Evolutionary conservation across 2,113 vertebrate genomes (phyloP).

Genomic region (Shinisaurus crocodilurus): DNA sequence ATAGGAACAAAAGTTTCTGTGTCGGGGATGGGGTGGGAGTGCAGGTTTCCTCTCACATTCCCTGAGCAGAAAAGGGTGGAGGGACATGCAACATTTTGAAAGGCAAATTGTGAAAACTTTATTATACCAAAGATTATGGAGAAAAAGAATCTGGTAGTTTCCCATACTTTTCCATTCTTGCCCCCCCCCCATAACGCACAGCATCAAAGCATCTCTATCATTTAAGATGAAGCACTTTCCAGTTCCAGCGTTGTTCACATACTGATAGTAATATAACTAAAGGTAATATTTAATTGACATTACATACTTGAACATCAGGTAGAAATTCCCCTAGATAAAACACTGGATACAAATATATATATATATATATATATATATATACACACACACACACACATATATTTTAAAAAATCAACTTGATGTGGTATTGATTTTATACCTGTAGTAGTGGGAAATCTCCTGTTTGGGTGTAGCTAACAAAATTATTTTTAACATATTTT

Average conservation of each 20-base stretch:
- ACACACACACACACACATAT: constrained; percentile 55
- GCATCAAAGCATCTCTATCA: constrained; percentile 24
- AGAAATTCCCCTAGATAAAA: constrained; percentile 63
- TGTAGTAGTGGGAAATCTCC: constrained; percentile 71
- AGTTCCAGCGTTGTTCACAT: constrained; percentile 38
- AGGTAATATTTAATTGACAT: constrained; percentile 46
- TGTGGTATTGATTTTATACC: constrained; percentile 66
- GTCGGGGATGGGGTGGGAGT: background rate
- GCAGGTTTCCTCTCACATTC: background rate
- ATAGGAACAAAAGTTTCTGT: background rate
- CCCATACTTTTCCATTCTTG: background rate
- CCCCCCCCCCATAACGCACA: background rate
- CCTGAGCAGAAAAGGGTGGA: background rate
- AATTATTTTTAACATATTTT: constrained; percentile 82
- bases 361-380: constrained; percentile 58
- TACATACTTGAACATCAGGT: constrained; percentile 54
- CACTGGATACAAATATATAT: constrained; percentile 48
- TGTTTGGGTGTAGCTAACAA: constrained; percentile 74
- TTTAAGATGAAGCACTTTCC: constrained; percentile 58
- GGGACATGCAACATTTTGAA: constrained; percentile 14
- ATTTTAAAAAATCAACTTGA: constrained; percentile 69
- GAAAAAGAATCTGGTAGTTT: background rate
- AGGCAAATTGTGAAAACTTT: constrained; percentile 26
- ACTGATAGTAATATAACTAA: constrained; percentile 19
- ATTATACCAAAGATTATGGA: constrained; percentile 73